Base-by-base conservation (phyloP, 2,113 vertebrate genomes). In the Pygoscelis antarcticus region DNA sequence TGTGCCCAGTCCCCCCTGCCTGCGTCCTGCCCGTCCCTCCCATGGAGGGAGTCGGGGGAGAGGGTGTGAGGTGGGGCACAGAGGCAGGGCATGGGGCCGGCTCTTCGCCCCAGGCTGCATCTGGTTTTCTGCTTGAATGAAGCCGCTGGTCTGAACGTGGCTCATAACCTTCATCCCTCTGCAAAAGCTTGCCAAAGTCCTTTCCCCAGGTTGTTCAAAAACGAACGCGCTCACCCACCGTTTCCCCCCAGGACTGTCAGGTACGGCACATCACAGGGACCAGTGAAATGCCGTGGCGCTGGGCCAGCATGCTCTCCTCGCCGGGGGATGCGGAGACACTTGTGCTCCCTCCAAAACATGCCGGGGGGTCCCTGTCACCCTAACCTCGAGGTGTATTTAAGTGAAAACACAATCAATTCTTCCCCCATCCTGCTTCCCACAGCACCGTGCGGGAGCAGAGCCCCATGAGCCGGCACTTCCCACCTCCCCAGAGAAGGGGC, bases 221-320 rank as follows among this genome's bases (percentile, higher is more conserved):
- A 14, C 6, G 7, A 69, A 34, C 0, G 6, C 0, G 3, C 30
- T 85, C 1, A 0, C 30, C 74, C 34, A 3, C 14, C 2, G 0
- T 29, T 46, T 38, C 66, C 61, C 16, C 10, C 36, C 10, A 2
- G 77, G 38, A 26, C 79, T 13, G 21, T 17, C 27, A 26, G 85
- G 40, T 42, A 26, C 0, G 0, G 74, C 68, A 34, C 66, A 11
- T 26, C 5, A 3, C 42, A 6, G 90, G 30, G 60, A 22, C 49
- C 1, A 6, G 27, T 4, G 72, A 68, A 64, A 51, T 0, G 1
- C 60, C 1, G 2, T 0, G 4, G 44, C 36, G 70, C 57, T 1
- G 16, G 26, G 20, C 22, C 2, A 5, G 26, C 1, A 15, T 21
- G 15, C 9, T 13, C 46, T 71, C 66, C 71, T 54, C 3, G 0